These are phyloP conservation scores for Muntiacus muntjak DNA, from an alignment of 2,113 vertebrate genomes.

Conservation along the genomic window DNA sequence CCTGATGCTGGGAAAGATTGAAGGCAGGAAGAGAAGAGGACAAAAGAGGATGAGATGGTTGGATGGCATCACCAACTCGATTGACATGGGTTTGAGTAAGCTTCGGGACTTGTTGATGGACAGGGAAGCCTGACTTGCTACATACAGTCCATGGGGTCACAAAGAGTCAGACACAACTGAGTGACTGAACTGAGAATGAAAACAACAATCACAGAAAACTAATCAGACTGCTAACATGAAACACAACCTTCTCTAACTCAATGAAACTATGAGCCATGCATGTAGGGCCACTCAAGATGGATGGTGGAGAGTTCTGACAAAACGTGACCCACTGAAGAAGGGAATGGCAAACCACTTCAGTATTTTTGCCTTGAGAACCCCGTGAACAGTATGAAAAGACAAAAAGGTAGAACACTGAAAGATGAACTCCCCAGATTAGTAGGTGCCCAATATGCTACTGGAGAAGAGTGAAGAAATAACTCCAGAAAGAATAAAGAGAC, in stretches of 20 bases:
- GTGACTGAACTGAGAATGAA: not conserved
- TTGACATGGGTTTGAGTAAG: not conserved
- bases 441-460: not conserved
- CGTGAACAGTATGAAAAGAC: not conserved
- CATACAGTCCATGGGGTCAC: not conserved
- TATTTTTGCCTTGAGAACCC: not conserved
- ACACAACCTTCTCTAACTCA: not conserved
- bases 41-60: not conserved
- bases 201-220: not conserved
- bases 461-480: not conserved
- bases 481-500: not conserved
- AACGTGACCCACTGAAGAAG: not conserved
- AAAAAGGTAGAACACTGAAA: not conserved
- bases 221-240: not conserved
- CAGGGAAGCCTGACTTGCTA: not conserved
- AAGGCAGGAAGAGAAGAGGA: not conserved
- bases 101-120: not conserved
- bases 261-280: not conserved
- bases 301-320: not conserved
- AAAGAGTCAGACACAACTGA: not conserved
- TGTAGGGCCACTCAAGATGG: not conserved
- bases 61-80: not conserved
- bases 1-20: not conserved
- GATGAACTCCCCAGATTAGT: not conserved
- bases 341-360: not conserved